Base-by-base conservation (phyloP, 2,797 vertebrate species). In the Lophius americanus region DNA sequence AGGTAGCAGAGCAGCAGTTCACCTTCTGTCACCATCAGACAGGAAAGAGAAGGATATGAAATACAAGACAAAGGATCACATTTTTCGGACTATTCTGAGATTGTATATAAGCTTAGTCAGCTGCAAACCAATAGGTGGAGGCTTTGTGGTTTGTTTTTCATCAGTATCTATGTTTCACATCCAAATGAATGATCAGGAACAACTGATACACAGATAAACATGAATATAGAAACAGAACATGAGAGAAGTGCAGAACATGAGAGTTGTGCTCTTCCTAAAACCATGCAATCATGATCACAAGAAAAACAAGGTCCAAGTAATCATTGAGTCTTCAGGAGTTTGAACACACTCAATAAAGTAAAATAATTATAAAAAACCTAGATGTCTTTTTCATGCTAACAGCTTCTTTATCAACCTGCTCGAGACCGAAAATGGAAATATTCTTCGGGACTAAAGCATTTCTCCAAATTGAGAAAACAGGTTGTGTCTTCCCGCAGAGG, bases 11-110 rank as follows among this genome's bases (percentile, higher is more conserved):
- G 37, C 33, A 43, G 53, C 41, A 8, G 32, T 51, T 12, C 5
- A 9, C 11, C 0, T 51, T 11, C 67, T 23, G 23, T 23, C 32
- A 68, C 56, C 68, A 53, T 51, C 23, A 78, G 4, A 42, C 13
- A 44, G 8, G n/a, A 51, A 9, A 65, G 47, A 53, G 13, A 50
- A 52, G 13, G 51, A 61, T 64, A 64, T 57, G 78, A 80, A 84
- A 85, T 51, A 56, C 7, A 58, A 85, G 73, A 70, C n/a, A 68
- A 13, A 4, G 49, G 76, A 81, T 84, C 62, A 69, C 51, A 51
- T 79, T 55, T 44, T 68, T 77, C 38, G 1, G 51, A 59, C 69
- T 68, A 51, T 71, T 67, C n/a, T 6, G 49, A 60, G 48, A 67
- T 61, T 12, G 5, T 2, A 51, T 12, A 66, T 14, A 14, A 84